These are phyloP conservation scores for Engystomops pustulosus DNA, from an alignment of 2,113 vertebrate species.

Conservation along the genomic window DNA sequence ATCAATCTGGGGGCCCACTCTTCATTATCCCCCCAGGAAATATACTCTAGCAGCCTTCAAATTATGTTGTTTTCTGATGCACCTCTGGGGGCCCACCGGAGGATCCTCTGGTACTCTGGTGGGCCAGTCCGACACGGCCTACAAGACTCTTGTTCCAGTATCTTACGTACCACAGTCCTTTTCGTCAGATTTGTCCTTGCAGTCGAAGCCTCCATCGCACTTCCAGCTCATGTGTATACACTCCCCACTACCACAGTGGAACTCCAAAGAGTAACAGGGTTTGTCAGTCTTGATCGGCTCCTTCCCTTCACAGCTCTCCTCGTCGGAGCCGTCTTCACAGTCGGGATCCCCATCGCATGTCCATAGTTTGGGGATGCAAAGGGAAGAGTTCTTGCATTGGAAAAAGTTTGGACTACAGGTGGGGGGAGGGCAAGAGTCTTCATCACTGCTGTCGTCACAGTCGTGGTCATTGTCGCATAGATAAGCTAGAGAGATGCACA, in stretches of 20 bases:
- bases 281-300: rapidly evolving
- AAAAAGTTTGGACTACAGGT: slow-evolving; percentile 75
- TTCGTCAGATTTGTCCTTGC: slow-evolving; percentile 83
- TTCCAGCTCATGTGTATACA: slow-evolving; percentile 84
- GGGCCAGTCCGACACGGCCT: too few species aligned
- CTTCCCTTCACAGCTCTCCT: slow-evolving; percentile 71
- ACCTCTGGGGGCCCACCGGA: too few species aligned
- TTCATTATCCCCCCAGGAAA: too few species aligned
- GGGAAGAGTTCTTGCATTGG: slow-evolving; percentile 72
- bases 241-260: slow-evolving; percentile 79
- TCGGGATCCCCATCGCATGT: slow-evolving; percentile 81
- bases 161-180: slow-evolving; percentile 75
- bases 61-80: too few species aligned
- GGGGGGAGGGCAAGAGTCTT: slow-evolving; percentile 70
- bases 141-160: background rate
- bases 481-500: slow-evolving; percentile 77
- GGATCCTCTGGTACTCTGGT: too few species aligned
- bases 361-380: slow-evolving; percentile 82
- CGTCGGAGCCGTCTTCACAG: slow-evolving; percentile 83
- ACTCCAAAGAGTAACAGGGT: slow-evolving; percentile 77
- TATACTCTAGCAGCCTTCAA: too few species aligned
- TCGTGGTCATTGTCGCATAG: slow-evolving; percentile 82
- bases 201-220: slow-evolving; percentile 81
- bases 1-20: too few species aligned
- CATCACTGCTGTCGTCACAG: slow-evolving; percentile 82